phyloP scores from a whole-genome alignment of 2,888 invertebrate species.

The Yponomeuta evonymella region DNA sequence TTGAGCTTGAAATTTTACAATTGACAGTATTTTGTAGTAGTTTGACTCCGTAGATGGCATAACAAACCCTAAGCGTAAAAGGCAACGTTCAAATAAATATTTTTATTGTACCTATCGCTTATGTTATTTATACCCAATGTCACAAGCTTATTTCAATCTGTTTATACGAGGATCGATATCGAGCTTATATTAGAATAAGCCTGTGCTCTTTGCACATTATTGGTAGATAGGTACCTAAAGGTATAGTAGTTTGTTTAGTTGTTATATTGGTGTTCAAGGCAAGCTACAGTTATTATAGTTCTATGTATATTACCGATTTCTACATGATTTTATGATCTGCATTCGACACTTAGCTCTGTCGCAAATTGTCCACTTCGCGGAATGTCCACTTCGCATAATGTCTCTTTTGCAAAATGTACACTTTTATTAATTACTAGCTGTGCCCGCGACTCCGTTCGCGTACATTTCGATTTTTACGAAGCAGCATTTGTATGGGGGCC shows the following conservation, averaged over 20 bases:
- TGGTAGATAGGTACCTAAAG: conserved; percentile 1
- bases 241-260: background rate
- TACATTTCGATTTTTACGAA: too few species aligned
- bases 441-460: too few species aligned
- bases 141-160: conserved; percentile 2
- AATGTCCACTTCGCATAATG: too few species aligned
- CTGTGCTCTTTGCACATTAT: conserved; percentile 3
- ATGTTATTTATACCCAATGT: background rate
- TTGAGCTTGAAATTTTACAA: conserved; percentile 15
- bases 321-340: background rate
- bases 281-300: conserved; percentile 6
- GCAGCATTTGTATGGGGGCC: too few species aligned
- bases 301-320: background rate
- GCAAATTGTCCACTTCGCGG: background rate
- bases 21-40: conserved; percentile 18
- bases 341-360: background rate
- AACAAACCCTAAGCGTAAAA: conserved; percentile 30
- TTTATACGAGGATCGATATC: background rate
- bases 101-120: conserved; percentile 4
- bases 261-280: conserved; percentile 6
- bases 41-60: conserved; percentile 27
- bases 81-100: conserved; percentile 37
- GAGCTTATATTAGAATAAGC: background rate
- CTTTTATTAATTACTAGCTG: too few species aligned
- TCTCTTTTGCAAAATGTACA: too few species aligned